Evolutionary conservation across 2,888 invertebrate species (phyloP), one percentile per base, ranked within the genome.

Genomic region (Nycteola revayana): DNA sequence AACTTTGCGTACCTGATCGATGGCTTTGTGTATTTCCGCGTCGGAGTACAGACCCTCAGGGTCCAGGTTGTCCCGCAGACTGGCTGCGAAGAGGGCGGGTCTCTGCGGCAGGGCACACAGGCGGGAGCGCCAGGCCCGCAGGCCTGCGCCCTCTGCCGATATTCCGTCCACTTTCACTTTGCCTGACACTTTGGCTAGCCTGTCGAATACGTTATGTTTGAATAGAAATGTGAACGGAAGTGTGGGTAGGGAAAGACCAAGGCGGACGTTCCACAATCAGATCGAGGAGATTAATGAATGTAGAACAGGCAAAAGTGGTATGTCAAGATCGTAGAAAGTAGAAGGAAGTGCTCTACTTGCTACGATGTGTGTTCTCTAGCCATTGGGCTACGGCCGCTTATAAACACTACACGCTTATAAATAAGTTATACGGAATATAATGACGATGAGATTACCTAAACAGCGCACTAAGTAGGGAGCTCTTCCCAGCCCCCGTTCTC

Each of bases 401-500:
- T n/a, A n/a, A n/a, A n/a, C n/a, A n/a, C n/a, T n/a, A n/a, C n/a
- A n/a, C n/a, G n/a, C n/a, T n/a, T n/a, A n/a, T n/a, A n/a, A n/a
- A n/a, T n/a, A n/a, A n/a, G n/a, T n/a, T n/a, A n/a, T n/a, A n/a
- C n/a, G n/a, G n/a, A n/a, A n/a, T n/a, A n/a, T n/a, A n/a, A n/a
- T n/a, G n/a, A n/a, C n/a, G n/a, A n/a, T n/a, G n/a, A n/a, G n/a
- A 5, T 46, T 11, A 87, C 65, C 94, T 89, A 66, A 96, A 97
- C 20, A 97, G 70, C 0, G 94, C 94, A 0, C 93, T 91, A 31
- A 95, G 92, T 3, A 94, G 82, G 0, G 94, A 94, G 0, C 94
- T 93, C 78, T 95, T 95, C 17, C 96, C 96, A 0, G 96, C 96
- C 0, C 96, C 96, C 0, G 96, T 96, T 30, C 96, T 75, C 0